Percentiles rank a stretch among this genome's conserved stretches.
Evolutionary conservation across 2,113 vertebrate species (phyloP).

Genomic region (Cinclus cinclus): DNA sequence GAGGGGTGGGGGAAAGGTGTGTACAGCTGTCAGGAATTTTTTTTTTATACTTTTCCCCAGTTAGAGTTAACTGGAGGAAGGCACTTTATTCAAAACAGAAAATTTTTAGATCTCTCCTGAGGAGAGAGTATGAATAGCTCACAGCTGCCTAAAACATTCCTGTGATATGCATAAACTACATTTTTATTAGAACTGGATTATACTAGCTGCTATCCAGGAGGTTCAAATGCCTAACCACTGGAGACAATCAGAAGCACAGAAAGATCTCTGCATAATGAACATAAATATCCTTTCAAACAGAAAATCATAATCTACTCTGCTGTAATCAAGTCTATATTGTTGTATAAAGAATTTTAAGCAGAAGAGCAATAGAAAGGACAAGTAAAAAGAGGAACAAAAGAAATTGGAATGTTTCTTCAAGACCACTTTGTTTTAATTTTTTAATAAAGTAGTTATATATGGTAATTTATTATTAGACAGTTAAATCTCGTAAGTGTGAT

Average conservation of each 20-base stretch:
- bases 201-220: constrained; percentile 56
- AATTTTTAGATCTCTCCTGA: constrained; percentile 10
- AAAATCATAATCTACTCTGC: constrained; percentile 67
- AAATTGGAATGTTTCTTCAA: constrained; percentile 41
- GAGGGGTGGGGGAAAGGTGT: rapidly evolving
- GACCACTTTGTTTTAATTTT: constrained; percentile 21
- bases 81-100: constrained; percentile 28
- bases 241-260: constrained; percentile 69
- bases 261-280: constrained; percentile 75
- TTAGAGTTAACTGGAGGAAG: constrained; percentile 5
- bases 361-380: constrained; percentile 20
- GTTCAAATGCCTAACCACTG: constrained; percentile 66
- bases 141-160: constrained; percentile 55
- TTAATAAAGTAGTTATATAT: constrained; percentile 55
- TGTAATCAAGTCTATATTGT: constrained; percentile 76
- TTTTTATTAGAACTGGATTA: constrained; percentile 71
- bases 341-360: constrained; percentile 72
- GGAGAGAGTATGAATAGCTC: constrained; percentile 40
- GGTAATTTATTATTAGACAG: constrained; percentile 45
- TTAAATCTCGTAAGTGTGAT: not conserved
- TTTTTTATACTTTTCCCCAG: not conserved
- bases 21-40: not conserved
- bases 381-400: constrained; percentile 30
- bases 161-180: constrained; percentile 31
- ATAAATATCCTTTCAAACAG: constrained; percentile 75